These are phyloP conservation scores for Ptyas mucosa DNA, from an alignment of 2,113 vertebrate genomes.

Conservation along the genomic window DNA sequence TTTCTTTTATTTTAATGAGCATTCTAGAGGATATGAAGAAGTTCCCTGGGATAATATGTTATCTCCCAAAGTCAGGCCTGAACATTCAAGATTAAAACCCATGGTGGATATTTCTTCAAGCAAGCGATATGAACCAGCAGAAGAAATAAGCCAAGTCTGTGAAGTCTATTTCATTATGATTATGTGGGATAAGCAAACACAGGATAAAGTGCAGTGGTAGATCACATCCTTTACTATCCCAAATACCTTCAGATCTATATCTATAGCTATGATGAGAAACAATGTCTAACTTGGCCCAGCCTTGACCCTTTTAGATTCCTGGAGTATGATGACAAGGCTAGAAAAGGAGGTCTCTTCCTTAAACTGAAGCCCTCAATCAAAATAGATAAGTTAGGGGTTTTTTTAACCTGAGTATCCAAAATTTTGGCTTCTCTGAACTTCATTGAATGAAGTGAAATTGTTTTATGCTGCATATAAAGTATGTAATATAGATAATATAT, in stretches of 20 bases:
- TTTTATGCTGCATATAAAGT: not conserved
- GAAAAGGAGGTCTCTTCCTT: not conserved
- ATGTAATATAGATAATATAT: too few relatives aligned
- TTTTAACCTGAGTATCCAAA: not conserved
- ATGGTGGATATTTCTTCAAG: conserved; percentile 59
- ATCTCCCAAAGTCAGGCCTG: conserved; percentile 51
- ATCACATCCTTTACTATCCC: not conserved
- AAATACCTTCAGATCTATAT: not conserved
- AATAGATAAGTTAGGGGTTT: not conserved
- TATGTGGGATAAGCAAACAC: not conserved
- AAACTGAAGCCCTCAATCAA: not conserved
- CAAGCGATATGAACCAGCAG: conserved; percentile 55
- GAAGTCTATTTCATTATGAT: conserved; percentile 5
- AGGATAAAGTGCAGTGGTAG: not conserved
- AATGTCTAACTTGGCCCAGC: not conserved
- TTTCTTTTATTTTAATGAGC: conserved; percentile 14
- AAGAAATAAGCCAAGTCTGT: conserved; percentile 72
- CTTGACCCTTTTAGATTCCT: not conserved
- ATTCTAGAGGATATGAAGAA: conserved; percentile 66
- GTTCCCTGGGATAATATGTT: conserved; percentile 68
- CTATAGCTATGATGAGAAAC: not conserved
- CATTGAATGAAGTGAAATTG: not conserved
- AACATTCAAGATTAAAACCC: conserved; percentile 59
- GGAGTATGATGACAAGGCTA: not conserved
- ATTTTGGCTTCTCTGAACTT: not conserved